These are phyloP conservation scores for Pristis pectinata DNA, from an alignment of 2,797 vertebrate genomes.

Conservation along the genomic window DNA sequence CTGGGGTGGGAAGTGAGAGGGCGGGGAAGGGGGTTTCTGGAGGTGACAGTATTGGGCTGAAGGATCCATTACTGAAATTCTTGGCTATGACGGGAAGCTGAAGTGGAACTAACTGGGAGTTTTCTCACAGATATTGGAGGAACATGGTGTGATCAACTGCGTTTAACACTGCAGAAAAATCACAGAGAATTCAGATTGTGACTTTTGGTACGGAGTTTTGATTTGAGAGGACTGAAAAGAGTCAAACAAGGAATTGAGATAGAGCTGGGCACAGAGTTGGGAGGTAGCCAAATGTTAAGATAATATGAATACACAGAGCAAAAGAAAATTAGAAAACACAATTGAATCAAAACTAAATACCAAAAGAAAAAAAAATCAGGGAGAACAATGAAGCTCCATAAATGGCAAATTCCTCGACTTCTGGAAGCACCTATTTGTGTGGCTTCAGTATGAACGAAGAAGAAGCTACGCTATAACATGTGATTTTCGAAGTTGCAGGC, in stretches of 20 bases:
- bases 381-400: not conserved
- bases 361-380: too few species aligned
- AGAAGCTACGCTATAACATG: not conserved
- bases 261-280: not conserved
- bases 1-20: not conserved
- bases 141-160: not conserved
- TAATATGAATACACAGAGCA: not conserved
- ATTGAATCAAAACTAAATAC: too few species aligned
- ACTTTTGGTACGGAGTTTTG: not conserved
- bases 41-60: not conserved
- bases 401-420: not conserved
- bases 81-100: not conserved
- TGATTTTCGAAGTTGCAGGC: not conserved
- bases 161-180: not conserved
- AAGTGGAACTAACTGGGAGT: not conserved
- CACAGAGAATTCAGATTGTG: not conserved
- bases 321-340: not conserved
- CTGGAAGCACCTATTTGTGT: not conserved
- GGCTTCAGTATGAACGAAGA: not conserved
- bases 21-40: not conserved
- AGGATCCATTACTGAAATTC: not conserved
- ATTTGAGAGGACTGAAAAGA: not conserved
- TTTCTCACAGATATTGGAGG: not conserved
- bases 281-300: not conserved
- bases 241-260: not conserved